These are phyloP conservation scores for Petaurus breviceps DNA, from an alignment of 2,113 vertebrate species.

Conservation along the genomic window DNA sequence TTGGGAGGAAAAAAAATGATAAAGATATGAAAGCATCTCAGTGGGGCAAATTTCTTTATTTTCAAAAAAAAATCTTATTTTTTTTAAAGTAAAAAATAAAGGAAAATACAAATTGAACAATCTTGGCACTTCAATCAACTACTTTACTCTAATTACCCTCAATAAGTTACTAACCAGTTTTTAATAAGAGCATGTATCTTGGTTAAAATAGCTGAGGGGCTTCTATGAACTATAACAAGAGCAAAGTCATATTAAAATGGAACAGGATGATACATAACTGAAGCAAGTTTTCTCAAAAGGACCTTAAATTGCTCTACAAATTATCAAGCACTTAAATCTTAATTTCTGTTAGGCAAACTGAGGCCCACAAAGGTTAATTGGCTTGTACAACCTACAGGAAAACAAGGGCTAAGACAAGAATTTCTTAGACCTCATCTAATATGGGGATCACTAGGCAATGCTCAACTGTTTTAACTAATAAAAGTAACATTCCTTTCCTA, in stretches of 20 bases:
- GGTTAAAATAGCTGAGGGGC: constrained; percentile 10
- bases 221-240: constrained; percentile 10
- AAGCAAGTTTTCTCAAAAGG: not conserved
- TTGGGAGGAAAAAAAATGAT: not conserved
- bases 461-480: not conserved
- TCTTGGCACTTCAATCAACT: not conserved
- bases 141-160: not conserved
- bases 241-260: constrained; percentile 23
- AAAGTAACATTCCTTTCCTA: not conserved
- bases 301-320: not conserved
- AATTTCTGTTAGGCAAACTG: not conserved
- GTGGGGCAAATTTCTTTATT: not conserved
- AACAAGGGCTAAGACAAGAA: not conserved
- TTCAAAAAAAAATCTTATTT: not conserved
- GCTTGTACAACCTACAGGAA: not conserved
- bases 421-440: constrained; percentile 32
- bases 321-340: constrained; percentile 8
- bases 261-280: not conserved
- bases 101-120: not conserved
- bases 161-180: not conserved
- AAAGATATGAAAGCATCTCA: not conserved
- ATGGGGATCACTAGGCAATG: not conserved
- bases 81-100: constrained; percentile 2
- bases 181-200: not conserved
- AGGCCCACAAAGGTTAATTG: not conserved